Percentiles rank a stretch among this genome's conserved stretches.
Evolutionary conservation across 2,113 vertebrate genomes (phyloP).

Genomic region (Macaca fascicularis): T2T-MFA8v1.1 NC_088375.1:190374001-190374500

Average conservation of each 20-base stretch:
- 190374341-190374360: background rate
- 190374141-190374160: no score
- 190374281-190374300: background rate
- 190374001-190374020: no score
- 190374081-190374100: no score
- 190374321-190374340: background rate
- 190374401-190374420: background rate
- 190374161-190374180: no score
- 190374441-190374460: background rate
- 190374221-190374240: background rate
- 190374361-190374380: background rate
- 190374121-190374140: no score
- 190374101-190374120: no score
- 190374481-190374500: background rate
- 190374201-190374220: background rate
- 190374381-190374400: slow-evolving; percentile 12
- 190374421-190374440: background rate
- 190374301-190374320: background rate
- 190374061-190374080: no score
- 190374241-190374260: background rate
- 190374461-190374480: slow-evolving; percentile 32
- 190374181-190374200: no score
- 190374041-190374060: no score
- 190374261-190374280: background rate
- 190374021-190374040: no score